Evolutionary conservation across 1,140 invertebrate species (phyloP), one percentile per base, ranked within the genome.

Genomic region (Brachionus rubens): DNA sequence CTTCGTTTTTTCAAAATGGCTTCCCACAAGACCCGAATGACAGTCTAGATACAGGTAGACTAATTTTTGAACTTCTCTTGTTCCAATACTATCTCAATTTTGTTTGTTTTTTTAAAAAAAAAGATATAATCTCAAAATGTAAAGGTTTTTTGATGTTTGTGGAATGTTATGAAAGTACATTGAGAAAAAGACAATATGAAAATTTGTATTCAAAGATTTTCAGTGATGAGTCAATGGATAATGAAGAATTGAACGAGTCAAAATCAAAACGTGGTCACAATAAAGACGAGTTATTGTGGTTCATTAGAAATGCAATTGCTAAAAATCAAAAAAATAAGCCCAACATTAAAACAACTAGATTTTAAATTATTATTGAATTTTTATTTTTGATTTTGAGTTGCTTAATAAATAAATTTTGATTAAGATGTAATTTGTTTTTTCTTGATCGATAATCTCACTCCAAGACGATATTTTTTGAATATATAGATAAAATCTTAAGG

Each of bases 251-350:
- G 1, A 43, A 65, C 30, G 9, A 30, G 26, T 46, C 14, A 14
- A 46, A 46, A 46, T 16, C 16, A 21, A 65, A 65, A 43, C 41
- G 59, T 43, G 43, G 43, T 21, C 40, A 36, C 9, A 65, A 65
- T 16, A 65, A 65, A 65, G 40, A 65, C 19, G 59, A 65, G 26
- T 41, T 65, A 1, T 26, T 65, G 16, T 43, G 36, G 40, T 65
- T 43, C n/a, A 43, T 65, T 12, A 41, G 19, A 24, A 65, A 65
- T 28, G 59, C 59, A 24, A 43, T 65, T 12, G 59, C 59, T 12
- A 26, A 65, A 65, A 65, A 65, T 65, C 33, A 43, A 10, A 65
- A 65, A 65, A 30, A 10, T 26, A 65, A 41, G 12, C 40, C 59
- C 2, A 46, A 46, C 14, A 46, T 46, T 14, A 46, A 46, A 46